phyloP scores from a whole-genome alignment of 2,888 invertebrate species.

The Mylabris sibirica region DNA sequence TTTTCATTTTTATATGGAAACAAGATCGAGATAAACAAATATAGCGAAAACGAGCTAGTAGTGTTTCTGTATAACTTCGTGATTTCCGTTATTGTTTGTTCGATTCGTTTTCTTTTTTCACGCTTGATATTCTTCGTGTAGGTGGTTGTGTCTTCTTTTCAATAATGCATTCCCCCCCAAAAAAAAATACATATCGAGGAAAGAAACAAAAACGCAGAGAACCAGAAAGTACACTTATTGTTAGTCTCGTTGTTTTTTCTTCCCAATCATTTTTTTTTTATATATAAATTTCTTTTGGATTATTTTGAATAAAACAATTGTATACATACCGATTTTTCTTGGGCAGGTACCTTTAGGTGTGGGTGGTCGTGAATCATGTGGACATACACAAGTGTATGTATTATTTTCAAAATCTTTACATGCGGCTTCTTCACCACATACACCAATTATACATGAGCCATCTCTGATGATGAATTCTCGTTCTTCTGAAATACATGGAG shows the following conservation, averaged over 20 bases:
- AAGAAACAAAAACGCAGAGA: not conserved
- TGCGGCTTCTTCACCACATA: slow-evolving; percentile 71
- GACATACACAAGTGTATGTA: slow-evolving; percentile 71
- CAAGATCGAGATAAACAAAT: not conserved
- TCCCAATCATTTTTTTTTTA: not conserved
- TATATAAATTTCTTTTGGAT: not conserved
- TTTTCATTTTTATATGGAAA: not conserved
- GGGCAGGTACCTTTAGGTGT: slow-evolving; percentile 68
- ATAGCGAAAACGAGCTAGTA: not conserved
- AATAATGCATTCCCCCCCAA: not conserved
- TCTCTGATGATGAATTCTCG: slow-evolving; percentile 44
- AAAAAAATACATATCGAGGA: not conserved
- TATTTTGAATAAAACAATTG: not conserved
- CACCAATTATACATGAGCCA: slow-evolving; percentile 63
- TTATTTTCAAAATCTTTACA: slow-evolving; percentile 65
- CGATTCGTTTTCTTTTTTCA: not conserved
- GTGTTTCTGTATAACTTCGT: no score
- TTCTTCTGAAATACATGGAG: slow-evolving; percentile 41
- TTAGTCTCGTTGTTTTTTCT: not conserved
- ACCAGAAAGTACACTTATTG: not conserved
- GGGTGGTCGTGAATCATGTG: slow-evolving; percentile 70
- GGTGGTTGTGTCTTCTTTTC: not conserved
- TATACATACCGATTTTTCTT: slow-evolving; percentile 66
- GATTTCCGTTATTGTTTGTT: no score
- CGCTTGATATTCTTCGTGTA: not conserved